Base-by-base conservation (phyloP, 2,113 vertebrate genomes). In the Telmatochromis sp. region DNA sequence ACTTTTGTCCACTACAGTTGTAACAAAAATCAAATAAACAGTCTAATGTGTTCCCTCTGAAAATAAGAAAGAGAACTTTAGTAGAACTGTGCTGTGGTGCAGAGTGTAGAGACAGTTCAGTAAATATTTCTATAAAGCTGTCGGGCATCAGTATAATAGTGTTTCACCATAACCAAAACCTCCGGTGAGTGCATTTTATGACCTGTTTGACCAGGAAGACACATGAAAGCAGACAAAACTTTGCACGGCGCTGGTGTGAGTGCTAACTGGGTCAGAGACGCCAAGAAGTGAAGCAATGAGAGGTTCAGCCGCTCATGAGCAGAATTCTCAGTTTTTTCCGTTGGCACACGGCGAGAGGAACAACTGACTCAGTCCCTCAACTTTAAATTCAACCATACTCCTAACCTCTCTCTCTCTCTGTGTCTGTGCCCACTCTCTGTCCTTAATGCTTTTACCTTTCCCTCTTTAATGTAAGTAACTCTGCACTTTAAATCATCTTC, bases 291-390 rank as follows among this genome's bases (percentile, higher is more conserved):
- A 80, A 89, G 93, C 91, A 82, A 91, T 84, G 92, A 88, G 92
- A 93, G 88, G 85, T 93, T 85, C 86, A 85, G 87, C 86, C 91
- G 35, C 90, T 91, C 91, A 89, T 90, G 93, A 94, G 92, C 93
- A 73, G 89, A 92, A 87, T 89, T 91, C 87, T 91, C 86, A 7
- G 84, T 87, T 95, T 96, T 96, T 97, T 96, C 96, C 95, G 14
- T 93, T 97, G 96, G 97, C 96, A 92, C 89, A 23, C 78, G 84
- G 50, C 58, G 13, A 93, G 54, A 94, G 96, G 96, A 97, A 96
- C 93, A 92, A 96, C 94, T 96, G 96, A 97, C 85, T 96, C 94
- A 94, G 93, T 92, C 88, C 84, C 93, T 90, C 89, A 91, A 54
- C 92, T 91, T 95, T 73, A 92, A 92, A 94, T 92, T 89, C 86